Base-by-base conservation (phyloP, 2,797 vertebrate species). In the Galagoides demidoff region DNA sequence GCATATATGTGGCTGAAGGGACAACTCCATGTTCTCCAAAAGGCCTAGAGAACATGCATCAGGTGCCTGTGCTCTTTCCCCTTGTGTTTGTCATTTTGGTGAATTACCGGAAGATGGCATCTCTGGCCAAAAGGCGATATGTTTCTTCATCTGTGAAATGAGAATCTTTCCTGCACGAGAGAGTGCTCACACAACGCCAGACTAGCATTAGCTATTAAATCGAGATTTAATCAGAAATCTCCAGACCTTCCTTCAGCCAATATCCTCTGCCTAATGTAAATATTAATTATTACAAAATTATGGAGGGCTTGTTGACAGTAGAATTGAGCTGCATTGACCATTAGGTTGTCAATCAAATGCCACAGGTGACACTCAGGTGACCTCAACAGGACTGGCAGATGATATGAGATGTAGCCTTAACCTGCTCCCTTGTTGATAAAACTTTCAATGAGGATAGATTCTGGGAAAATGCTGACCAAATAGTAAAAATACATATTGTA, bases 151-250 rank as follows among this genome's bases (percentile, higher is more conserved):
- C 16, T 85, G 17, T n/a, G 45, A 57, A 55, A 5, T 64, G 64
- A 2, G 27, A 73, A 4, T 52, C 45, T 0, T 13, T 34, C 23
- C 71, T 7, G 14, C 22, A 3, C 43, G 45, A 64, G 23, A 64
- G 0, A 7, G 7, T 6, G 9, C 27, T 3, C 22, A 13, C 23
- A 22, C 10, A 11, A n/a, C 8, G 8, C 16, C 84, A 49, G 12
- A 14, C 17, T 12, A 13, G 8, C 7, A 6, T 7, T 7, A 31
- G 43, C 13, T 22, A 2, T 7, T 34, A 16, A 37, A 73, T 12
- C 29, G 37, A 0, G 2, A 20, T 19, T 39, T 37, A 39, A 25
- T 43, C 3, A 25, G 49, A 37, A 39, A 37, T 27, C 52, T 93
- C 39, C 14, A 63, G 68, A 43, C 10, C 10, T 10, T 7, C 31